These are phyloP conservation scores for Chitala chitala DNA, from an alignment of 2,113 vertebrate genomes.

Conservation along the genomic window DNA sequence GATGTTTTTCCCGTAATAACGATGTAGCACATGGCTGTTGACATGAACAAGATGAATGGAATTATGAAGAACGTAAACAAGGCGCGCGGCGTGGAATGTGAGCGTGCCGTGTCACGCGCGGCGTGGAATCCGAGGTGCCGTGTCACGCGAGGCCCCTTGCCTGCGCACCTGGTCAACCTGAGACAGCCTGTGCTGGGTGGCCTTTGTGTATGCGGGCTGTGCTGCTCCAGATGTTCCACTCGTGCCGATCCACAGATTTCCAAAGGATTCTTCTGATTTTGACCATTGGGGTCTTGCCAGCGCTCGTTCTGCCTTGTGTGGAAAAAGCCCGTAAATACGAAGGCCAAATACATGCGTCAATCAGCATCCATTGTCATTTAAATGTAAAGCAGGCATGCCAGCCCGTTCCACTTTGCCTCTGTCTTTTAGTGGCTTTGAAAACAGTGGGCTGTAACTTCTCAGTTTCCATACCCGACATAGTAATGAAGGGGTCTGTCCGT, in stretches of 20 bases:
- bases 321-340: no score
- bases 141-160: neutral
- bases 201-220: neutral
- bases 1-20: no score
- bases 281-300: no score
- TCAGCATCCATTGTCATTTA: no score
- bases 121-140: neutral
- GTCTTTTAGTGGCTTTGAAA: neutral
- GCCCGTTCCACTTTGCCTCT: neutral
- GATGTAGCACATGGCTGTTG: no score
- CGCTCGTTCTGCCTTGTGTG: no score
- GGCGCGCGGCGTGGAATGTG: neutral
- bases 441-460: neutral
- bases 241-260: neutral
- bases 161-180: neutral
- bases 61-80: constrained; percentile 14
- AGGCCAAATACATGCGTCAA: no score
- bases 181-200: neutral
- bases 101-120: neutral
- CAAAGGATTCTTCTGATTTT: no score
- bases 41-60: no score
- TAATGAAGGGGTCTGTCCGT: neutral
- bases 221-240: neutral
- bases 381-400: neutral
- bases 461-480: neutral